phyloP scores from a whole-genome alignment of 1,140 invertebrate species.

The Drosophila melanica region DNA sequence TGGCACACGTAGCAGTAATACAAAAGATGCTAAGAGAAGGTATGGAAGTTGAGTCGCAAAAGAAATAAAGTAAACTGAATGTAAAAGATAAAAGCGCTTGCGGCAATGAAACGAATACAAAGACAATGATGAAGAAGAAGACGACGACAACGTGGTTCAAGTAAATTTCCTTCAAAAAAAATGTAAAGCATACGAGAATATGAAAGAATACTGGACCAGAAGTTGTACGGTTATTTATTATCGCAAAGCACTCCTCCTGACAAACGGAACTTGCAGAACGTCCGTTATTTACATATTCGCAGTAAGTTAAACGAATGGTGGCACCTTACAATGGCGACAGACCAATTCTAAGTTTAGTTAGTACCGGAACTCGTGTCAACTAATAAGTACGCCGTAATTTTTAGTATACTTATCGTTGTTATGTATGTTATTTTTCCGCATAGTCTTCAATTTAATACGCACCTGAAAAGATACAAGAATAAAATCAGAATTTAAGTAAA shows the following conservation, averaged over 20 bases:
- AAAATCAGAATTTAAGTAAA: background rate
- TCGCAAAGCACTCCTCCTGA: constrained; percentile 9
- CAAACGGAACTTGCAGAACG: constrained; percentile 22
- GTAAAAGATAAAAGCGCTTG: constrained; percentile 72
- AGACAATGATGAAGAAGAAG: constrained; percentile 65
- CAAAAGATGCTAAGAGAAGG: constrained; percentile 48
- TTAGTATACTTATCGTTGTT: constrained; percentile 15
- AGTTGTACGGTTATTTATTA: constrained; percentile 27
- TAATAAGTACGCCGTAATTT: background rate
- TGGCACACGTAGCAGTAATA: constrained; percentile 54
- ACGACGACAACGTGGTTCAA: constrained; percentile 11
- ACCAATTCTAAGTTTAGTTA: background rate
- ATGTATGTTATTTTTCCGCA: background rate
- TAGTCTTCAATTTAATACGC: constrained; percentile 9
- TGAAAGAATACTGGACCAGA: background rate
- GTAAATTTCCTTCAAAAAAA: constrained; percentile 38
- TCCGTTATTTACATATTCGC: constrained; percentile 35
- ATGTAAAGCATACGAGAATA: constrained; percentile 30
- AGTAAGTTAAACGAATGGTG: constrained; percentile 12
- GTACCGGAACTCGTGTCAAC: background rate
- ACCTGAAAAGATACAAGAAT: constrained; percentile 48
- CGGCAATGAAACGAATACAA: constrained; percentile 60
- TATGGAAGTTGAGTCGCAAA: constrained; percentile 20
- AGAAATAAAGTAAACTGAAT: constrained; percentile 76
- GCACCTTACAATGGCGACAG: background rate